Conservation (phyloP, 2,113 vertebrate genomes). For the Albula glossodonta region DNA sequence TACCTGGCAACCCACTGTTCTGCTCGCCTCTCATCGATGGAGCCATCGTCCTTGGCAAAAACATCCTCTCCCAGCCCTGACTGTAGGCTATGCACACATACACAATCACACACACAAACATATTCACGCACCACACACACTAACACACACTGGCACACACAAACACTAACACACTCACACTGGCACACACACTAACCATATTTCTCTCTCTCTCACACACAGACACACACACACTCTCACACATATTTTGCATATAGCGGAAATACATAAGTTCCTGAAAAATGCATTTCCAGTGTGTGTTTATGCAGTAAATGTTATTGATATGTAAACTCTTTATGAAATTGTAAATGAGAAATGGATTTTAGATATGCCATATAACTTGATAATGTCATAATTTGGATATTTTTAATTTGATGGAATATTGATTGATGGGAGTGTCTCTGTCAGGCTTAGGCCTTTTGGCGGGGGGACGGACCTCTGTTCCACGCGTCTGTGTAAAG, state of each 20-base stretch:
- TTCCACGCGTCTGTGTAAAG: neutral
- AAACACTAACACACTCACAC: neutral
- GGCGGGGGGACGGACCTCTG: neutral
- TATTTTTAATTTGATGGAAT: neutral
- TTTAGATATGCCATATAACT: no score
- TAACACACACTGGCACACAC: no score
- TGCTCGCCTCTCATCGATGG: neutral
- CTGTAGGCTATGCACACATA: neutral
- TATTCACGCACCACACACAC: no score
- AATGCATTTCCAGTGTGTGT: no score
- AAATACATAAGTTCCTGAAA: no score
- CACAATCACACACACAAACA: neutral
- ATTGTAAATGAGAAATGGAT: no score
- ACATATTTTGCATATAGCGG: no score
- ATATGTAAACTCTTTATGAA: no score
- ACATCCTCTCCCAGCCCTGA: neutral
- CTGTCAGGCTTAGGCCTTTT: neutral
- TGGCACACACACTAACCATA: neutral
- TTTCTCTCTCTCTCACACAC: neutral
- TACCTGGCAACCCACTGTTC: neutral
- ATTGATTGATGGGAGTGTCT: neutral
- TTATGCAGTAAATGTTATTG: no score
- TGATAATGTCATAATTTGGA: no score
- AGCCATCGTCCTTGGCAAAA: neutral
- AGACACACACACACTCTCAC: no score